These are phyloP conservation scores for Spinus pinus DNA, from an alignment of 2,797 vertebrate genomes.

Conservation along the genomic window DNA sequence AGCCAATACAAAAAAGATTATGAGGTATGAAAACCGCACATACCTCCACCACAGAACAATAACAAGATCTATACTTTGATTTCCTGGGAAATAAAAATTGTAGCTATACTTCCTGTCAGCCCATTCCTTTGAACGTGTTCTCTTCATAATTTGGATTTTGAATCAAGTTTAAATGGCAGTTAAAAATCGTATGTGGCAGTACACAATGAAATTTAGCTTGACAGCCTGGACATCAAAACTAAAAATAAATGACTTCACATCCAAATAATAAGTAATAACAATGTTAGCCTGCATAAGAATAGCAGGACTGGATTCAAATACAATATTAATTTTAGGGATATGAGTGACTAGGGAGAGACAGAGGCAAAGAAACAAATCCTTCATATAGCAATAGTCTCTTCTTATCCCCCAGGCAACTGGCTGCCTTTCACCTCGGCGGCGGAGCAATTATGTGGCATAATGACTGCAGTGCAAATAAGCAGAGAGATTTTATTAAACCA, in stretches of 20 bases:
- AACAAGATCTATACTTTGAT: conserved; percentile 79
- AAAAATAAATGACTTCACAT: conserved; percentile 94
- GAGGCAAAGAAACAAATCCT: conserved; percentile 87
- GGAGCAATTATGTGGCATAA: conserved; percentile 97
- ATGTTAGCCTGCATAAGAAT: conserved; percentile 97
- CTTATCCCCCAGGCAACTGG: conserved; percentile 93
- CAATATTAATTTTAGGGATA: conserved; percentile 98
- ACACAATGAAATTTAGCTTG: conserved; percentile 89
- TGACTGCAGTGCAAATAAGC: conserved; percentile 98
- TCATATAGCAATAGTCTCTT: conserved; percentile 92
- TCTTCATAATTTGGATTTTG: conserved; percentile 82
- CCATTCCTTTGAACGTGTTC: conserved; percentile 82
- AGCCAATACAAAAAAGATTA: conserved; percentile 35
- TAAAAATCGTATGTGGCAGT: conserved; percentile 90
- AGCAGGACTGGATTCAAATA: conserved; percentile 92
- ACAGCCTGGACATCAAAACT: conserved; percentile 88
- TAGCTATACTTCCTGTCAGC: conserved; percentile 75
- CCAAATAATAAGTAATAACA: conserved; percentile 99
- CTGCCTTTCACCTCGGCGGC: conserved; percentile 91
- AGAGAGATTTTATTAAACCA: conserved; percentile 99
- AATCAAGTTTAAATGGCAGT: conserved; percentile 94
- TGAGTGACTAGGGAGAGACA: conserved; percentile 92
- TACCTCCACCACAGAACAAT: conserved; percentile 37
- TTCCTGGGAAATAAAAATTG: conserved; percentile 82
- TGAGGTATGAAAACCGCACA: background rate